Conservation (phyloP, 2,888 invertebrate genomes). For the Conops quadrifasciatus region DNA sequence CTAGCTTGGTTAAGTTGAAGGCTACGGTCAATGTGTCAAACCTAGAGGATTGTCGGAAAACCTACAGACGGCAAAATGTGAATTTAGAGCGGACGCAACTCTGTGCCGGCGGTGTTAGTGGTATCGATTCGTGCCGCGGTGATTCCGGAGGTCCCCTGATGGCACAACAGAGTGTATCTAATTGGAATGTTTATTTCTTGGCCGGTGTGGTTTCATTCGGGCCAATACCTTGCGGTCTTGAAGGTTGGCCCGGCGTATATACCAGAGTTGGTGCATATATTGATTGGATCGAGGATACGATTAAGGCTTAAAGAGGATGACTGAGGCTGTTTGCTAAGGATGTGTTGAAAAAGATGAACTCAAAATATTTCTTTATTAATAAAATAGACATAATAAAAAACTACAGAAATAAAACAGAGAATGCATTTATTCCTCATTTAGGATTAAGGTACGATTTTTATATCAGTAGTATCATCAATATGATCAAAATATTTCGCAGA, state of each 20-base stretch:
- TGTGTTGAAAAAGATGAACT: too few relatives aligned
- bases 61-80: constrained; percentile 67
- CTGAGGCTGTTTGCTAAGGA: neutral
- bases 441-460: too few relatives aligned
- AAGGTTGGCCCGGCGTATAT: constrained; percentile 73
- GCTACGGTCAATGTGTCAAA: constrained; percentile 66
- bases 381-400: too few relatives aligned
- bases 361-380: neutral
- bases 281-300: constrained; percentile 68
- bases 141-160: constrained; percentile 70
- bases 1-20: constrained; percentile 69
- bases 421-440: too few relatives aligned
- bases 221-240: constrained; percentile 70
- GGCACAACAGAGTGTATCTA: constrained; percentile 37
- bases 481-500: too few relatives aligned
- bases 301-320: constrained; percentile 37
- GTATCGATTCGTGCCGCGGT: constrained; percentile 69
- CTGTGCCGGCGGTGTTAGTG: constrained; percentile 70
- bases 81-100: constrained; percentile 67
- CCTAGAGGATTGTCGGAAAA: constrained; percentile 65
- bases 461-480: too few relatives aligned
- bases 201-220: constrained; percentile 74
- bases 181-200: constrained; percentile 54
- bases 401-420: too few relatives aligned
- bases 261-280: constrained; percentile 69